These are phyloP conservation scores for Rugalucina vietnamica DNA, from an alignment of 2,888 invertebrate genomes.

Conservation along the genomic window DNA sequence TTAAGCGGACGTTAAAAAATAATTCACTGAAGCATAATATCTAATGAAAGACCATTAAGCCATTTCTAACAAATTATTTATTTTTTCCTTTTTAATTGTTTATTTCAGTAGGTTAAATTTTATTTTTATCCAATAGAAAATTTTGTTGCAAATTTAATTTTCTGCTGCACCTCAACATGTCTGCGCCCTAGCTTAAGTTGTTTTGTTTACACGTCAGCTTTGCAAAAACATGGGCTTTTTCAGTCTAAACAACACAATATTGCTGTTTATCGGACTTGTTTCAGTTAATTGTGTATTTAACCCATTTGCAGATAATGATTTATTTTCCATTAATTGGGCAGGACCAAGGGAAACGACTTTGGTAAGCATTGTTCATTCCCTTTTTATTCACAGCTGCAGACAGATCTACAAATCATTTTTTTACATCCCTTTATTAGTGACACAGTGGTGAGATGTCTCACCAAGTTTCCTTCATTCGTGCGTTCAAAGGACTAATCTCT, in stretches of 20 bases:
- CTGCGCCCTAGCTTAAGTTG: conserved; percentile 51
- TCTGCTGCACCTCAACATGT: conserved; percentile 55
- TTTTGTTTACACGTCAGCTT: conserved; percentile 38
- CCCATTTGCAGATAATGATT: conserved; percentile 77
- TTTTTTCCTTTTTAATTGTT: not conserved
- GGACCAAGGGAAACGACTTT: conserved; percentile 59
- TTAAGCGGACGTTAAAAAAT: too few relatives aligned
- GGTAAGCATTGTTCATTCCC: too few relatives aligned
- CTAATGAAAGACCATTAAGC: too few relatives aligned
- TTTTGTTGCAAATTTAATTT: not conserved
- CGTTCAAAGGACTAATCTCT: too few relatives aligned
- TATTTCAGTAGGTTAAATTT: not conserved
- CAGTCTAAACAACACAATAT: not conserved
- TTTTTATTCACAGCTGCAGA: too few relatives aligned
- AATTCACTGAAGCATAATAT: too few relatives aligned
- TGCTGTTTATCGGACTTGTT: conserved; percentile 3
- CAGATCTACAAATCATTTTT: too few relatives aligned
- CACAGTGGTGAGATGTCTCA: too few relatives aligned
- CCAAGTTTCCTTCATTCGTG: too few relatives aligned
- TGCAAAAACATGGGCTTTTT: not conserved
- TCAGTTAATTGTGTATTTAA: conserved; percentile 63
- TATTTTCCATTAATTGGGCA: conserved; percentile 77
- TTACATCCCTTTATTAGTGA: too few relatives aligned
- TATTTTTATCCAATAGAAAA: not conserved
- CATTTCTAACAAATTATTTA: not conserved